A percentile compares a stretch with the other conserved stretches of the same genome.
Evolutionary conservation across 1,140 invertebrate species (phyloP).

Genomic region (Choristoneura fumiferana): DNA sequence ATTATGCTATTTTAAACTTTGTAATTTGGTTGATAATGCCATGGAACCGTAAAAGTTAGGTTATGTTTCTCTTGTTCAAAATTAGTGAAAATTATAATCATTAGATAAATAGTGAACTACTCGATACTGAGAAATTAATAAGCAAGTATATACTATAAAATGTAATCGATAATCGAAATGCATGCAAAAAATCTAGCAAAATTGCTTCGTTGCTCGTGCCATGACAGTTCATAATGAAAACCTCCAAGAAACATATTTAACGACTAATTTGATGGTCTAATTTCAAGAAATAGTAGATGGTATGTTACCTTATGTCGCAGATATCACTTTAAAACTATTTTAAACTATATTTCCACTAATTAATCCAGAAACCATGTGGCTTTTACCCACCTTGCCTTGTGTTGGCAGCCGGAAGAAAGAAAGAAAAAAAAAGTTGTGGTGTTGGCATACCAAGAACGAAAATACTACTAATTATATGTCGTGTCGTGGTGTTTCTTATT

Average conservation of each 20-base stretch:
- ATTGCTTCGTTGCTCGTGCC: not conserved
- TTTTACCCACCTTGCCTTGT: conserved; percentile 68
- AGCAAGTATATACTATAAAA: no score
- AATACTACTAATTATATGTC: conserved; percentile 2
- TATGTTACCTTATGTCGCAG: not conserved
- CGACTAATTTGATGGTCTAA: not conserved
- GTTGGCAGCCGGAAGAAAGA: conserved; percentile 72
- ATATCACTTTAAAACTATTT: conserved; percentile 11
- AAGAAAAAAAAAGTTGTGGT: conserved; percentile 36
- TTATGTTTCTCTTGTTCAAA: no score
- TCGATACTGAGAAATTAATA: no score
- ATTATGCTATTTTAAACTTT: no score
- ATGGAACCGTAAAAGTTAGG: no score
- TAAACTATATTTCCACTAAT: conserved; percentile 16
- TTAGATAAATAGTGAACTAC: no score
- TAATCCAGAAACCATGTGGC: conserved; percentile 57
- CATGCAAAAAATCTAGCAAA: not conserved
- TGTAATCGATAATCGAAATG: no score
- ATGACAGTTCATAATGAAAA: not conserved
- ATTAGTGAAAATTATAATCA: no score
- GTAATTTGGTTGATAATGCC: no score
- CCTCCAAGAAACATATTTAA: no score
- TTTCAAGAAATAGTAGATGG: not conserved
- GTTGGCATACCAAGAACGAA: conserved; percentile 21
- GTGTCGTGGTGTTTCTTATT: no score